phyloP scores from a whole-genome alignment of 2,888 invertebrate species.

The Liopterus haemorrhoidalis region DNA sequence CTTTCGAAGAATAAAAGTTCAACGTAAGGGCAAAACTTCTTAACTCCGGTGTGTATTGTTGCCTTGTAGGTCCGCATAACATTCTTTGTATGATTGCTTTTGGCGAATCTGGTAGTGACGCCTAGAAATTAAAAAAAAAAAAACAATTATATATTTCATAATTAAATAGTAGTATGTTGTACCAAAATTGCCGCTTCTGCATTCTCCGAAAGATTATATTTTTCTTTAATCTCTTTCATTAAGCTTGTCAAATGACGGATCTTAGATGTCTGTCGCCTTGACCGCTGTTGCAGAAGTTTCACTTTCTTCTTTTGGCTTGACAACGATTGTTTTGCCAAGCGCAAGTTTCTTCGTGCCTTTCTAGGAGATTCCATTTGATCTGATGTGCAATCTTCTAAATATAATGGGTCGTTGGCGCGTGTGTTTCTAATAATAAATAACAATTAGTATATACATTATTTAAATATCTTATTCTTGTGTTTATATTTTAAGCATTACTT shows the following conservation, averaged over 20 bases:
- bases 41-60: slow-evolving; percentile 12
- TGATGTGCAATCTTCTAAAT: neutral
- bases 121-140: slow-evolving; percentile 5
- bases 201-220: neutral
- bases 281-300: neutral
- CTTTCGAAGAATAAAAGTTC: slow-evolving; percentile 20
- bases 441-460: too few relatives aligned
- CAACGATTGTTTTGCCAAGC: slow-evolving; percentile 1
- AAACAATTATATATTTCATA: too few relatives aligned
- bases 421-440: neutral
- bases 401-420: neutral
- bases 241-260: slow-evolving; percentile 1
- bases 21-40: slow-evolving; percentile 18
- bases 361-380: slow-evolving; percentile 1
- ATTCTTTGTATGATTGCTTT: slow-evolving; percentile 1
- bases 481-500: too few relatives aligned
- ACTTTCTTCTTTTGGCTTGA: neutral
- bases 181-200: slow-evolving; percentile 1
- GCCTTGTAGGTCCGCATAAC: too few relatives aligned
- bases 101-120: slow-evolving; percentile 6
- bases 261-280: neutral
- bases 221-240: slow-evolving; percentile 5
- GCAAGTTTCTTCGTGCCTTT: neutral
- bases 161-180: neutral
- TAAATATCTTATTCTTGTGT: too few relatives aligned